phyloP scores from a whole-genome alignment of 2,888 invertebrate genomes.

The Gortyna flavago region DNA sequence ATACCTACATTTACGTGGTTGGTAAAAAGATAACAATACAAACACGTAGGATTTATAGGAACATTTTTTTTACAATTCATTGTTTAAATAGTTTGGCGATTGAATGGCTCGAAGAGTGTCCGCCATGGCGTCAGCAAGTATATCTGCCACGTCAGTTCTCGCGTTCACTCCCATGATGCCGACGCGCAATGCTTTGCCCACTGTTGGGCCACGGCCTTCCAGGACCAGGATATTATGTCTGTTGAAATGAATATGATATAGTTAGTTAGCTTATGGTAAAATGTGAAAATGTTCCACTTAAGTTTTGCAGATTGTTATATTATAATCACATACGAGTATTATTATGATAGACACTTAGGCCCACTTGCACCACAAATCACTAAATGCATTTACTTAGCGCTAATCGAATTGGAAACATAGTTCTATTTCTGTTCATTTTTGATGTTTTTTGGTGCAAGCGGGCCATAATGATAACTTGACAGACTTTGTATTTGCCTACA shows the following conservation, averaged over 20 bases:
- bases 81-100: neutral
- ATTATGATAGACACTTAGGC: neutral
- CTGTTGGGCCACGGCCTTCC: constrained; percentile 95
- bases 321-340: too few relatives aligned
- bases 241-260: constrained; percentile 26
- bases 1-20: neutral
- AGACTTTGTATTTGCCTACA: neutral
- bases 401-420: neutral
- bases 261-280: neutral
- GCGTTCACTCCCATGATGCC: constrained; percentile 94
- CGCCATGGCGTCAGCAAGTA: constrained; percentile 76
- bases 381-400: neutral
- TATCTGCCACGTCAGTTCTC: constrained; percentile 75
- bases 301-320: neutral
- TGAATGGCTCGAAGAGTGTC: constrained; percentile 74
- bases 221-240: constrained; percentile 92
- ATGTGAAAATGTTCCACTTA: neutral
- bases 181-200: constrained; percentile 94
- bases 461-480: neutral
- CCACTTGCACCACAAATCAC: neutral
- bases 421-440: neutral
- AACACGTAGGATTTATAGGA: neutral
- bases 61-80: neutral
- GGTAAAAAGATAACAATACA: constrained; percentile 7
- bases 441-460: too few relatives aligned